These are phyloP conservation scores for Holacanthella duospinosa DNA, from an alignment of 2,888 invertebrate genomes.

Conservation along the genomic window DNA sequence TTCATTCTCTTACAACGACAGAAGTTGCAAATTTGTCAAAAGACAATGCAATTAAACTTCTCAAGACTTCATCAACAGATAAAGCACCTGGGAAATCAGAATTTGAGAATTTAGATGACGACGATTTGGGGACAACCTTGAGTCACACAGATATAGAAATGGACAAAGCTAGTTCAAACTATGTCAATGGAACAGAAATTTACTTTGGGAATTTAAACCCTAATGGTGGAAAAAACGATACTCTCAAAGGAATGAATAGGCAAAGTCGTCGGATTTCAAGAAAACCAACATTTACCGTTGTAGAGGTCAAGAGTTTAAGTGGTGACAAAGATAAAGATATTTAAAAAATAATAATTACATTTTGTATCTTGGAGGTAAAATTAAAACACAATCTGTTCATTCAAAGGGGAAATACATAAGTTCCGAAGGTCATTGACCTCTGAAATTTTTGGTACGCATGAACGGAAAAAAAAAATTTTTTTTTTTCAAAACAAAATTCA, in stretches of 20 bases:
- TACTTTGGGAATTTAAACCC: not conserved
- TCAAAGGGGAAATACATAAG: too few species aligned
- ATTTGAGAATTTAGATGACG: constrained; percentile 5
- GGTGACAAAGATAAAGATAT: not conserved
- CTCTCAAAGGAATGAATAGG: not conserved
- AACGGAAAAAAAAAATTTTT: too few species aligned
- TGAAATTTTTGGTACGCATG: too few species aligned
- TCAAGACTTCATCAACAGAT: constrained; percentile 10
- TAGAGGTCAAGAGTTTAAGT: not conserved
- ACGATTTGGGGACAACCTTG: not conserved
- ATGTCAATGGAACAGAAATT: constrained; percentile 3
- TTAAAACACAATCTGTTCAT: too few species aligned
- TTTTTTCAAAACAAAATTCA: too few species aligned
- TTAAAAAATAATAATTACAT: not conserved
- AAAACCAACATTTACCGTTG: constrained; percentile 12
- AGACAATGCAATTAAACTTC: constrained; percentile 28
- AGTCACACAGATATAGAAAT: not conserved
- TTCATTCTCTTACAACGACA: constrained; percentile 43
- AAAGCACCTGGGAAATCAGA: not conserved
- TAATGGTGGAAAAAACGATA: not conserved
- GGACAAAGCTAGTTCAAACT: not conserved
- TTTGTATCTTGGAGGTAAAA: not conserved
- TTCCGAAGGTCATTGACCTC: too few species aligned
- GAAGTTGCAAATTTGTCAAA: constrained; percentile 29
- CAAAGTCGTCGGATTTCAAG: constrained; percentile 7